Percentiles rank a stretch among this genome's conserved stretches.
Conservation (phyloP, 2,113 vertebrate genomes). For the Syngnathus scovelli region DNA sequence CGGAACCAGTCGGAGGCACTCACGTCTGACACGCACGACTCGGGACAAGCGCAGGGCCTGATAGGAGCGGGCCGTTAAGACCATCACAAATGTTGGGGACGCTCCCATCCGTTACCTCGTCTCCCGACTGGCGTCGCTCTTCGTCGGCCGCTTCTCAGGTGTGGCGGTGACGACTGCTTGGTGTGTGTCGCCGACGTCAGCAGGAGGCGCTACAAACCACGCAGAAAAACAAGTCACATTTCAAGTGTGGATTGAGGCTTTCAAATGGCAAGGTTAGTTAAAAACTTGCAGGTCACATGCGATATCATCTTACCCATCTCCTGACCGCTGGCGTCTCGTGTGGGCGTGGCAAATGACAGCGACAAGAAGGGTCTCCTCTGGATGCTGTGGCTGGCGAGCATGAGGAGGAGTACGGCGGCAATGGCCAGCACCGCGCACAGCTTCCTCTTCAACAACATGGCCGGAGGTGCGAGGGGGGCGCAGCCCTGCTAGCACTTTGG, state of each 20-base stretch:
- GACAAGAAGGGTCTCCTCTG: slow-evolving; percentile 39
- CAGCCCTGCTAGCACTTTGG: background rate
- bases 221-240: background rate
- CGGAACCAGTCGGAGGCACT: slow-evolving; percentile 65
- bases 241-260: too few relatives aligned
- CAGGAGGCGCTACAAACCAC: slow-evolving; percentile 18
- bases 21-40: slow-evolving; percentile 34
- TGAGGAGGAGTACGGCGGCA: slow-evolving; percentile 59
- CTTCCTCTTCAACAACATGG: slow-evolving; percentile 66
- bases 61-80: background rate
- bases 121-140: background rate
- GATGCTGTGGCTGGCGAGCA: slow-evolving; percentile 62
- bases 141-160: background rate
- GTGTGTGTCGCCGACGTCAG: background rate
- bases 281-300: too few relatives aligned
- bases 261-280: too few relatives aligned
- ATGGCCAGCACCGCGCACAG: slow-evolving; percentile 43
- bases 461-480: slow-evolving; percentile 5
- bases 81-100: background rate
- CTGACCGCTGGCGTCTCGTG: background rate
- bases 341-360: slow-evolving; percentile 13
- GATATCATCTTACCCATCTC: slow-evolving; percentile 27
- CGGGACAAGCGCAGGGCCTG: slow-evolving; percentile 48
- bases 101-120: background rate
- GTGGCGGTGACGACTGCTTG: background rate